A percentile compares a stretch with the other conserved stretches of the same genome.
Conservation (phyloP, 2,888 invertebrate species). For the Cephus sareptanus region DNA sequence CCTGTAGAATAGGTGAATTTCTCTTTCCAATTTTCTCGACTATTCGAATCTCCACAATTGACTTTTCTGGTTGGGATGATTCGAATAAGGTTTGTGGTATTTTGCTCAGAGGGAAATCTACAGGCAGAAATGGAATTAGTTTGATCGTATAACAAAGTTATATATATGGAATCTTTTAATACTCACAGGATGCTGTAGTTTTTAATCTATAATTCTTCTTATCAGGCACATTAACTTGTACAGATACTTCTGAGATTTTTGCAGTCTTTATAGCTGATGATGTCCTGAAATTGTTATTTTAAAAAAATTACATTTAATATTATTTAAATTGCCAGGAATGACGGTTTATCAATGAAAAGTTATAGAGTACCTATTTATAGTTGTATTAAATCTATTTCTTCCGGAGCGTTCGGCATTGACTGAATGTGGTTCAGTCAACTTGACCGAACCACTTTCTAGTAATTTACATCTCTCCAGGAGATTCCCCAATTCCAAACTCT, state of each 20-base stretch:
- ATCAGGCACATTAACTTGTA: conserved; percentile 10
- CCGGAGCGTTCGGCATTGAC: conserved; percentile 31
- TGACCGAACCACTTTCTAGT: conserved; percentile 48
- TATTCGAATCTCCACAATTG: conserved; percentile 54
- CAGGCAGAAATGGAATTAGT: conserved; percentile 4
- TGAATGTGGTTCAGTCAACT: conserved; percentile 49
- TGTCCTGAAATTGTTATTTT: conserved; percentile 13
- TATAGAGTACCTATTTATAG: conserved; percentile 34
- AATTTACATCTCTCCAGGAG: conserved; percentile 52
- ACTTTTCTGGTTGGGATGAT: conserved; percentile 50
- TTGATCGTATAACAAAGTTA: not conserved
- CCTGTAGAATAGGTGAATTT: conserved; percentile 59
- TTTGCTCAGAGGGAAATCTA: conserved; percentile 47
- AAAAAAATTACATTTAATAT: not conserved
- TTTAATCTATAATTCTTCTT: conserved; percentile 10
- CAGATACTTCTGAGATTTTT: conserved; percentile 10
- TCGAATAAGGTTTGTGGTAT: conserved; percentile 54
- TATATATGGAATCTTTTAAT: not conserved
- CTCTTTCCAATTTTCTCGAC: conserved; percentile 57
- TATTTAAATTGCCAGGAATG: not conserved
- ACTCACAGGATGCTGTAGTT: not conserved
- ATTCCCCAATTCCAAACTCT: conserved; percentile 48
- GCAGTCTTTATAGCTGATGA: conserved; percentile 13
- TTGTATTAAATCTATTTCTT: conserved; percentile 34
- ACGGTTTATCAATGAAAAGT: not conserved